phyloP scores from a whole-genome alignment of 2,888 invertebrate genomes.

The Calliphora vomitoria region DNA sequence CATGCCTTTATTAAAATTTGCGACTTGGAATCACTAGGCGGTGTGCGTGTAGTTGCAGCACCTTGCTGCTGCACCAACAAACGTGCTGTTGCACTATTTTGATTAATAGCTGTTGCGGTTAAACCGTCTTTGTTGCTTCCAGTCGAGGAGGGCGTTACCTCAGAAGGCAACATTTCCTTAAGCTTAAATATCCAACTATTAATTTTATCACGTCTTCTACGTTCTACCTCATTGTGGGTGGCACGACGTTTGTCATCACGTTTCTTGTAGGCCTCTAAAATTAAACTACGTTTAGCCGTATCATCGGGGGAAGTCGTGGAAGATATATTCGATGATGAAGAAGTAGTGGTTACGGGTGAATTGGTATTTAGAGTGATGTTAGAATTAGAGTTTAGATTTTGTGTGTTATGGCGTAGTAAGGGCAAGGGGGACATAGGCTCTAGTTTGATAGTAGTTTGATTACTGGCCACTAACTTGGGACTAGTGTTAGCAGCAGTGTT shows the following conservation, averaged over 20 bases:
- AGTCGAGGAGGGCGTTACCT: slow-evolving; percentile 17
- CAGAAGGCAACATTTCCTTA: slow-evolving; percentile 93
- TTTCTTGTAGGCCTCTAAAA: slow-evolving; percentile 83
- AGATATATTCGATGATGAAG: slow-evolving; percentile 27
- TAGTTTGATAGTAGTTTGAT: slow-evolving; percentile 64
- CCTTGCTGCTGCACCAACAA: slow-evolving; percentile 43
- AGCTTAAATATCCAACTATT: slow-evolving; percentile 98
- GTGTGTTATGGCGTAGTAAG: slow-evolving; percentile 47
- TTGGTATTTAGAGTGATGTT: not conserved
- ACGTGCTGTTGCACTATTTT: slow-evolving; percentile 32
- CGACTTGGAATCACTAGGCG: slow-evolving; percentile 92
- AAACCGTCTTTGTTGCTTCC: not conserved
- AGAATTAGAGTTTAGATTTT: slow-evolving; percentile 36
- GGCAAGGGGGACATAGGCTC: slow-evolving; percentile 58
- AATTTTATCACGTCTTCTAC: slow-evolving; percentile 96
- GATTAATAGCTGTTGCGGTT: not conserved
- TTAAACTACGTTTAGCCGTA: slow-evolving; percentile 76
- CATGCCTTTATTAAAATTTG: slow-evolving; percentile 98
- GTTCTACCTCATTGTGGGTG: slow-evolving; percentile 98
- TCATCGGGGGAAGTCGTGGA: slow-evolving; percentile 48
- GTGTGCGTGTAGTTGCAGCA: slow-evolving; percentile 81
- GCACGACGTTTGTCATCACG: slow-evolving; percentile 95
- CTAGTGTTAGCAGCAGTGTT: not conserved
- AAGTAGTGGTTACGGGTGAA: slow-evolving; percentile 41
- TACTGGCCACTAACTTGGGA: not conserved